Percentiles rank a stretch among this genome's conserved stretches.
phyloP scores from a whole-genome alignment of 2,113 vertebrate species.

The Zosterops pallidus region DNA sequence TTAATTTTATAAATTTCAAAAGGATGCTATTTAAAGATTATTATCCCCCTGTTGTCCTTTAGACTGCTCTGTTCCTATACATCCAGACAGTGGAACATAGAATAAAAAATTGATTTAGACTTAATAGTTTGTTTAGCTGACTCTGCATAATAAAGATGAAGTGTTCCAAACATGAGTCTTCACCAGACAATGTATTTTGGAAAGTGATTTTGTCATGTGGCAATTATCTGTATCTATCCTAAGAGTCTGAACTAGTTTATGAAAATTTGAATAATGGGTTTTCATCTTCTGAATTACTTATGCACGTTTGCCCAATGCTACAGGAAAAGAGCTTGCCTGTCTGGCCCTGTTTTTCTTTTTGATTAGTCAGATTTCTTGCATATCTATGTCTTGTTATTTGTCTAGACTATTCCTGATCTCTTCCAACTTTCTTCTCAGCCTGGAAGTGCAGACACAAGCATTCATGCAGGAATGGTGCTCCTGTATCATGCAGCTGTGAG shows the following conservation, averaged over 20 bases:
- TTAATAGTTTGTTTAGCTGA: neutral
- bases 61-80: neutral
- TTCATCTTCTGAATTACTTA: neutral
- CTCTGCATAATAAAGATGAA: neutral
- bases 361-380: neutral
- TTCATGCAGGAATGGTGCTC: neutral
- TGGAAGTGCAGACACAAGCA: neutral
- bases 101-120: neutral
- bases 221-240: neutral
- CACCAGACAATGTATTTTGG: neutral
- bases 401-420: neutral
- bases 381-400: neutral
- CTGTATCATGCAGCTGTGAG: neutral
- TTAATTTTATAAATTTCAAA: neutral
- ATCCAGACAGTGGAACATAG: neutral
- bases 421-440: neutral
- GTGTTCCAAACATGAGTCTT: neutral
- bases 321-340: neutral
- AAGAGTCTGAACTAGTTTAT: neutral
- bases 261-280: neutral
- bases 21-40: neutral
- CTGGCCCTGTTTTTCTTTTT: neutral
- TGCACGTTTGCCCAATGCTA: neutral
- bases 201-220: neutral
- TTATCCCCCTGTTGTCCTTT: rapidly evolving